A percentile compares a stretch with the other conserved stretches of the same genome.
Conservation (phyloP, 2,113 vertebrate species). For the Micronisus gabar region DNA sequence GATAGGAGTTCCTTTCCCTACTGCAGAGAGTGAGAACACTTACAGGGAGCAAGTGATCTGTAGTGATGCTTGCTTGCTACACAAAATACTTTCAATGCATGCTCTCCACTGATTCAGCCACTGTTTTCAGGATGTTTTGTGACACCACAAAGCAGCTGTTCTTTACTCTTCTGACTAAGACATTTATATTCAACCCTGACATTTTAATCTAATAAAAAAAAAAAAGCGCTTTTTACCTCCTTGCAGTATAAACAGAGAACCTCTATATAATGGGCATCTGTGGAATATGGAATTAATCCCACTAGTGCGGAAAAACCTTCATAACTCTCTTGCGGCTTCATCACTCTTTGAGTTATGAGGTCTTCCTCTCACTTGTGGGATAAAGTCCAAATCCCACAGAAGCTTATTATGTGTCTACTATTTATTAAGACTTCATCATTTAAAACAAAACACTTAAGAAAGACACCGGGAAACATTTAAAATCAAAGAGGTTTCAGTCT, state of each 20-base stretch:
- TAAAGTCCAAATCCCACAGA: conserved; percentile 70
- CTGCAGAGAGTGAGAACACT: neutral
- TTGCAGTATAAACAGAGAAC: conserved; percentile 68
- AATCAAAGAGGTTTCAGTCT: conserved; percentile 58
- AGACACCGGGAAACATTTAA: conserved; percentile 61
- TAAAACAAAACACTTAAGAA: conserved; percentile 73
- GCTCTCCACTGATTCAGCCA: neutral
- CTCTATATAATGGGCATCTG: conserved; percentile 72
- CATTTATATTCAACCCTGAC: conserved; percentile 65
- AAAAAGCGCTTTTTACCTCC: conserved; percentile 53
- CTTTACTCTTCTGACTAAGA: conserved; percentile 63
- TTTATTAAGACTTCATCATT: conserved; percentile 70
- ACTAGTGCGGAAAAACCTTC: conserved; percentile 70
- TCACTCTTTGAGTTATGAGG: conserved; percentile 73
- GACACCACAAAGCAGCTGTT: conserved; percentile 68
- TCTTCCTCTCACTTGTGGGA: conserved; percentile 69
- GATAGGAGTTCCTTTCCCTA: neutral
- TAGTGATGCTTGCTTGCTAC: neutral
- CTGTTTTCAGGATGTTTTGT: conserved; percentile 57
- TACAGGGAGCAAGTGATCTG: neutral
- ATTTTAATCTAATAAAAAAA: conserved; percentile 70
- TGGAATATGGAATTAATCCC: conserved; percentile 74
- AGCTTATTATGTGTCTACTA: conserved; percentile 67
- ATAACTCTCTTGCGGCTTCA: conserved; percentile 73
- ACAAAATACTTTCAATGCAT: neutral